A percentile compares a stretch with the other conserved stretches of the same genome.
These are phyloP conservation scores for Drosophila gaucha DNA, from an alignment of 2,888 invertebrate genomes.

Conservation along the genomic window DNA sequence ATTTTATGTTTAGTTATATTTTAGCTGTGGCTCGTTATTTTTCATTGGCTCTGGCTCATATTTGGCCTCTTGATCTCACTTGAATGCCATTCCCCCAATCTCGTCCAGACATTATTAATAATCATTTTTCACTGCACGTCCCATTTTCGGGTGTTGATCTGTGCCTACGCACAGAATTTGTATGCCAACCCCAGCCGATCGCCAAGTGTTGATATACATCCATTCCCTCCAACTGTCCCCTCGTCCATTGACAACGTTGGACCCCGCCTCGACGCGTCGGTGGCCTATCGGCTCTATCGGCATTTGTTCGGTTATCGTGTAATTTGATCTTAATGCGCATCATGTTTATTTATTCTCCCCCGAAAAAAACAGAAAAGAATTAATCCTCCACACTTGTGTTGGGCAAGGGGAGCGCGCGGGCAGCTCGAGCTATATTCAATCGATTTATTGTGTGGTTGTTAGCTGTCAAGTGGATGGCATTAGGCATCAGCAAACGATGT, in stretches of 20 bases:
- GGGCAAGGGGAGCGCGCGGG: conserved; percentile 10
- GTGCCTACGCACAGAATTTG: conserved; percentile 60
- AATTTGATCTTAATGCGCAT: conserved; percentile 78
- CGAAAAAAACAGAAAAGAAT: conserved; percentile 43
- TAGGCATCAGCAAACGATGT: conserved; percentile 59
- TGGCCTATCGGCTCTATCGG: conserved; percentile 46
- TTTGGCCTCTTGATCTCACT: conserved; percentile 76
- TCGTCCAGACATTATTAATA: conserved; percentile 61
- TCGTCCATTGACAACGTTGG: conserved; percentile 26
- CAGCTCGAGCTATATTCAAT: conserved; percentile 63
- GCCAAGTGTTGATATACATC: conserved; percentile 40
- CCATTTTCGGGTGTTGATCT: conserved; percentile 59
- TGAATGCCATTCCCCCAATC: conserved; percentile 31
- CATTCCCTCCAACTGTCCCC: background rate
- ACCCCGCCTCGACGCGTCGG: conserved; percentile 30
- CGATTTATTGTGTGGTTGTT: conserved; percentile 72
- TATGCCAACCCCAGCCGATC: conserved; percentile 36
- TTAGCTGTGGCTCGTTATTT: conserved; percentile 73
- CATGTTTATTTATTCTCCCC: conserved; percentile 67
- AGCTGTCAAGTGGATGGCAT: conserved; percentile 73
- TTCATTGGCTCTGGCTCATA: conserved; percentile 71
- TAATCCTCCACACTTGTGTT: conserved; percentile 61
- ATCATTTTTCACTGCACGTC: conserved; percentile 70
- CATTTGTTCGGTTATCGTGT: conserved; percentile 64
- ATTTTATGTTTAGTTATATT: conserved; percentile 80